Evolutionary conservation across 2,888 invertebrate genomes (phyloP).

Genomic region (Leptura quadrifasciata): DNA sequence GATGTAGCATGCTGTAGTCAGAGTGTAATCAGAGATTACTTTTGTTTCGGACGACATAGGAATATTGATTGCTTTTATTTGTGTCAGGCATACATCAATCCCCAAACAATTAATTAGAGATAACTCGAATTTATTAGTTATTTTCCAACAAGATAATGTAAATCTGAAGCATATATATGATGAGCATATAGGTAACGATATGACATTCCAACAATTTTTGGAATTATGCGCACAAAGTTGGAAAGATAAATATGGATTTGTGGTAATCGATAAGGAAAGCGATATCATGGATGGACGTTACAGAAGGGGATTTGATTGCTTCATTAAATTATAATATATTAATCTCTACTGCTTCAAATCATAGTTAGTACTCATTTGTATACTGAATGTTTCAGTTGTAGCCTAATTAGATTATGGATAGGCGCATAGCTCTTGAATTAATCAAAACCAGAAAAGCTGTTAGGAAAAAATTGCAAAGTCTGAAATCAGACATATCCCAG

Average conservation of each 20-base stretch:
- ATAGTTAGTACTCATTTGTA: too few relatives aligned
- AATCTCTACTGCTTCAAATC: too few relatives aligned
- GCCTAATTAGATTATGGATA: too few relatives aligned
- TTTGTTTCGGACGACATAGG: slow-evolving; percentile 45
- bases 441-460: too few relatives aligned
- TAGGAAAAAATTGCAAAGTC: not conserved
- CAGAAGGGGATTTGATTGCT: too few relatives aligned
- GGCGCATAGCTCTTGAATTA: not conserved
- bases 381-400: too few relatives aligned
- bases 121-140: slow-evolving; percentile 58
- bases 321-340: too few relatives aligned
- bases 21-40: slow-evolving; percentile 41
- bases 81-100: slow-evolving; percentile 40
- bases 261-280: too few relatives aligned
- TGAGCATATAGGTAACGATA: slow-evolving; percentile 25
- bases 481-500: not conserved
- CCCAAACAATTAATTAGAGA: slow-evolving; percentile 46
- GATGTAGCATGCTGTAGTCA: slow-evolving; percentile 35
- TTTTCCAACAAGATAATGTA: slow-evolving; percentile 61
- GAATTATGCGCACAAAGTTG: not conserved
- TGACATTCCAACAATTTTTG: not conserved
- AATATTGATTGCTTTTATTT: slow-evolving; percentile 44
- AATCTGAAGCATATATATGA: slow-evolving; percentile 45
- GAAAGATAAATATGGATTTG: not conserved
- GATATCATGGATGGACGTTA: too few relatives aligned